Base-by-base conservation (phyloP, 2,888 invertebrate species). In the Cybosia mesomella region DNA sequence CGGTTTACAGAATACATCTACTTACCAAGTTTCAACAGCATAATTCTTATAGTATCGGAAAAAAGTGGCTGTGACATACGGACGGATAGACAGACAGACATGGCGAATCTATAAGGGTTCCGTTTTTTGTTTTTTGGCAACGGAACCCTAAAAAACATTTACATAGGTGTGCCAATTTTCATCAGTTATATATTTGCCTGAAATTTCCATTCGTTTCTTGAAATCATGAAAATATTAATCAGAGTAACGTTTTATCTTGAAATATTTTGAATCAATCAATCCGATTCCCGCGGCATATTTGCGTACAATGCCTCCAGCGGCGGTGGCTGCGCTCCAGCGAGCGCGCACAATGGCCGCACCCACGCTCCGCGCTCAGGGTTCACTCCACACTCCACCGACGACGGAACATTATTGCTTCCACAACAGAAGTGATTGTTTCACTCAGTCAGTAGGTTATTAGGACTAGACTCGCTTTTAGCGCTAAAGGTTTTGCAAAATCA, bases 321-420 rank as follows among this genome's bases (percentile, higher is more conserved):
- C 54, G 59, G 28, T 49, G 58, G 67, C 64, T 22, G 15, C 77
- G 77, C 28, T 68, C 67, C 65, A 28, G 2, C 55, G 64, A 58
- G 60, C 66, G 21, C 65, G 39, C 64, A 78, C 80, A 78, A 74
- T 80, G 21, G 58, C 59, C 70, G 62, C 68, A 32, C 32, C 66
- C 66, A 55, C 60, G 61, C 39, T 55, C 53, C 18, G 5, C 55
- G 55, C 21, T 34, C 36, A 36, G n/a, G 36, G 36, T 58, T 65
- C 49, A 22, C 22, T 49, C n/a, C 49, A 8, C 28, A 28, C 28
- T 13, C 28, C 53, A 53, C 15, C 32, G 22, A 39, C 66, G 59
- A 57, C 72, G 36, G 11, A 57, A 58, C 69, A 68, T 79, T 72
- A 72, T 76, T 63, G 66, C 64, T 71, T 71, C 77, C 72, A 73